Conservation (phyloP, 2,113 vertebrate genomes). For the Tychaedon coryphoeus region DNA sequence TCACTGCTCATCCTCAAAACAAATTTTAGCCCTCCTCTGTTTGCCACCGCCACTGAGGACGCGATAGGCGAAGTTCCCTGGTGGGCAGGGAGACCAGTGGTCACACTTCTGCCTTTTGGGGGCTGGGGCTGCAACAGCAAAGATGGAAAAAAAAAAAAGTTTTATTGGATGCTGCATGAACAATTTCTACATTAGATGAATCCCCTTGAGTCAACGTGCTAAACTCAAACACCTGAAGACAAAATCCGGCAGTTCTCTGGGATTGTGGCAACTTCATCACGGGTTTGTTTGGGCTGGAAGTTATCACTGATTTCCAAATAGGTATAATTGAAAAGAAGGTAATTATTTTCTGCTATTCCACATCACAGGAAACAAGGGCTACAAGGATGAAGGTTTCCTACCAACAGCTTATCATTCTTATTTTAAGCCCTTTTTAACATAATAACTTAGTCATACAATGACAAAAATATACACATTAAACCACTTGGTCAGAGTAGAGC, state of each 20-base stretch:
- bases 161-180: not conserved
- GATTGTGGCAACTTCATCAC: not conserved
- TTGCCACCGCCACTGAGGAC: constrained; percentile 68
- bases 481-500: not conserved
- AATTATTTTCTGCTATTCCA: not conserved
- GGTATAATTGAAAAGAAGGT: not conserved
- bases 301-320: not conserved
- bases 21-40: constrained; percentile 61
- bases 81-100: constrained; percentile 63
- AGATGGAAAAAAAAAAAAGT: not conserved
- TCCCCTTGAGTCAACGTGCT: not conserved
- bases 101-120: constrained; percentile 76
- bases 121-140: constrained; percentile 55
- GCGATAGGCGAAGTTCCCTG: constrained; percentile 58
- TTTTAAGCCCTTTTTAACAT: not conserved
- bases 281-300: not conserved
- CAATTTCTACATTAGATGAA: not conserved
- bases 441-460: not conserved
- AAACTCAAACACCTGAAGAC: not conserved
- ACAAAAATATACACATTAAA: not conserved
- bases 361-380: not conserved
- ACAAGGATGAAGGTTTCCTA: not conserved
- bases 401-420: not conserved
- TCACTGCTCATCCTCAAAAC: constrained; percentile 79
- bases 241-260: not conserved